These are phyloP conservation scores for Erannis defoliaria DNA, from an alignment of 2,888 invertebrate genomes.

Conservation along the genomic window DNA sequence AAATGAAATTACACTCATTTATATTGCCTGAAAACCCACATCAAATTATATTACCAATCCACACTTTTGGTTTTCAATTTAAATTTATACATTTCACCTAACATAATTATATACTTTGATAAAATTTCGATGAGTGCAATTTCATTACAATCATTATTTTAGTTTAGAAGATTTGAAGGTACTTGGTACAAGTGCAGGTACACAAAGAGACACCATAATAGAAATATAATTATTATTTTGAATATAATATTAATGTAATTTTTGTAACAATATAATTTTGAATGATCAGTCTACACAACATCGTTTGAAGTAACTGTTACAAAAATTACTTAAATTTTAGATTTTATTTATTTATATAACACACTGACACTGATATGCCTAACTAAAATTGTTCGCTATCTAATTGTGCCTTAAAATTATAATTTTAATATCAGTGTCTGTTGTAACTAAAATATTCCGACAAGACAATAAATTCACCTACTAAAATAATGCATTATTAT, in stretches of 20 bases:
- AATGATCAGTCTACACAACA: no score
- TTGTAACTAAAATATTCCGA: slow-evolving; percentile 19
- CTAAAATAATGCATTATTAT: background rate
- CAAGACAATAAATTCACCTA: slow-evolving; percentile 19
- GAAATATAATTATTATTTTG: slow-evolving; percentile 10
- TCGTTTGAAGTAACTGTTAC: slow-evolving; percentile 15
- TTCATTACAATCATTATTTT: background rate
- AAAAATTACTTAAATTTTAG: slow-evolving; percentile 12
- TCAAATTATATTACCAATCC: no score
- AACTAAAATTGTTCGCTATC: slow-evolving; percentile 39
- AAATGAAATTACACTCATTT: slow-evolving; percentile 12
- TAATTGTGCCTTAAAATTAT: slow-evolving; percentile 33
- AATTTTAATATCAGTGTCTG: slow-evolving; percentile 8
- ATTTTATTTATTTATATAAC: slow-evolving; percentile 16
- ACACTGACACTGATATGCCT: slow-evolving; percentile 18
- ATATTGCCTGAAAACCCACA: background rate
- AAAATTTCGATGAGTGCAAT: background rate
- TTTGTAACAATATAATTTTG: slow-evolving; percentile 7
- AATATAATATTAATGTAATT: slow-evolving; percentile 13
- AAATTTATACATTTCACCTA: no score
- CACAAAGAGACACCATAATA: slow-evolving; percentile 24
- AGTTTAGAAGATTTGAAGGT: slow-evolving; percentile 10
- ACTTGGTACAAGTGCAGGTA: slow-evolving; percentile 34
- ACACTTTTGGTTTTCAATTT: no score
- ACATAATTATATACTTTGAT: no score